Evolutionary conservation across 2,888 invertebrate genomes (phyloP).

Genomic region (Aphrophora alni): DNA sequence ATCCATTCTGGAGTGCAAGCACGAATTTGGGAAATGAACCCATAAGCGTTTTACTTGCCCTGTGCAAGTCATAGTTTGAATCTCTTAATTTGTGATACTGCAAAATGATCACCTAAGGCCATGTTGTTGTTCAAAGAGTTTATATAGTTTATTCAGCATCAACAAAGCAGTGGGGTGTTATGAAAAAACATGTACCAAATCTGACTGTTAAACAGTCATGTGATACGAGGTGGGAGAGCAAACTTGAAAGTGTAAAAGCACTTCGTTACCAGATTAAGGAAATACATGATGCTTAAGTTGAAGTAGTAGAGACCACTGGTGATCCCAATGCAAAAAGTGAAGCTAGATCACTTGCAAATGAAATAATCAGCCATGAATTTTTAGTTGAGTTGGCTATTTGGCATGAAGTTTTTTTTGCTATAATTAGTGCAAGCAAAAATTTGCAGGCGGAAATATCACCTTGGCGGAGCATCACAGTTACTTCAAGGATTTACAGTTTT

Average conservation of each 20-base stretch:
- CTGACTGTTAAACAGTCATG: constrained; percentile 26
- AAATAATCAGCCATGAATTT: constrained; percentile 20
- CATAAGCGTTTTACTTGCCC: constrained; percentile 44
- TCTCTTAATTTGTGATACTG: too few species aligned
- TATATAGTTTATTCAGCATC: constrained; percentile 26
- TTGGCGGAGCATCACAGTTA: constrained; percentile 20
- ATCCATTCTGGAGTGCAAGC: constrained; percentile 38
- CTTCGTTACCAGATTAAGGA: constrained; percentile 10
- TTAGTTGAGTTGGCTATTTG: constrained; percentile 25
- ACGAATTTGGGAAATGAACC: constrained; percentile 43
- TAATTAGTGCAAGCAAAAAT: constrained; percentile 26
- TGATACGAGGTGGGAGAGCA: constrained; percentile 23
- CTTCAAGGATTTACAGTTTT: constrained; percentile 17
- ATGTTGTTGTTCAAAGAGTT: constrained; percentile 29
- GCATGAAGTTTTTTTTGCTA: constrained; percentile 28
- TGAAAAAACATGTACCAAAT: constrained; percentile 31
- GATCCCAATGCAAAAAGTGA: constrained; percentile 26
- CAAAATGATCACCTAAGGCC: too few species aligned
- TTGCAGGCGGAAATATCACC: constrained; percentile 23
- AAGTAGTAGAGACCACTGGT: constrained; percentile 13
- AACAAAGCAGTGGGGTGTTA: constrained; percentile 27
- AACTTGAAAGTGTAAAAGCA: constrained; percentile 9
- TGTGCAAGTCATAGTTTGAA: constrained; percentile 39
- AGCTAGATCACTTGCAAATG: constrained; percentile 17
- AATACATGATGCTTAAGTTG: constrained; percentile 1